These are phyloP conservation scores for Aphaenogaster floridana DNA, from an alignment of 1,140 invertebrate genomes.

Conservation along the genomic window DNA sequence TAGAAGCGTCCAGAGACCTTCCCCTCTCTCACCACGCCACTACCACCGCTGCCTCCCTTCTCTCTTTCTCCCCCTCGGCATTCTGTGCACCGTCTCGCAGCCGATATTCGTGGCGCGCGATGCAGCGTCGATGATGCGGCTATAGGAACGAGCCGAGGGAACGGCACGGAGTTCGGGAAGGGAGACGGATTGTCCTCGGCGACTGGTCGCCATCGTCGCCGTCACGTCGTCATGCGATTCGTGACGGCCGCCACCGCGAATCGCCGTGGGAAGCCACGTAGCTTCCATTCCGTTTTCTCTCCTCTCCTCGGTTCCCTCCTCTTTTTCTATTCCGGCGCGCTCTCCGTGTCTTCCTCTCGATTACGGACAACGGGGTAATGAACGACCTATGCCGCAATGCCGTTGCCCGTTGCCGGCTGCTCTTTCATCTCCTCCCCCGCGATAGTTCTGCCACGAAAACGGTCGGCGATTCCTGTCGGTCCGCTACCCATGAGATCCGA, in stretches of 20 bases:
- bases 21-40: not conserved
- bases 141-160: not conserved
- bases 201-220: constrained; percentile 56
- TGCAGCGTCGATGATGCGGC: constrained; percentile 33
- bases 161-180: not conserved
- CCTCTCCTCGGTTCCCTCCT: not conserved
- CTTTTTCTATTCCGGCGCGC: constrained; percentile 45
- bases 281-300: constrained; percentile 21
- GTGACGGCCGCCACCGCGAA: constrained; percentile 79
- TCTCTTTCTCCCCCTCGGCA: not conserved
- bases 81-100: constrained; percentile 21
- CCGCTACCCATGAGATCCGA: constrained; percentile 47
- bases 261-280: constrained; percentile 80
- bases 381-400: constrained; percentile 71
- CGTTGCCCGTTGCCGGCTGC: constrained; percentile 42
- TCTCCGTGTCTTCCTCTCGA: constrained; percentile 68
- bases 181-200: constrained; percentile 52
- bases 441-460: constrained; percentile 48
- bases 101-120: constrained; percentile 42
- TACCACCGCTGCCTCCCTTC: too few species aligned
- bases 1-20: constrained; percentile 75
- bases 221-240: constrained; percentile 82
- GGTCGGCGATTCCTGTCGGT: constrained; percentile 22
- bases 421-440: not conserved
- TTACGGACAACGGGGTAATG: constrained; percentile 70